phyloP scores from a whole-genome alignment of 1,140 invertebrate species.

The Prorops nasuta region DNA sequence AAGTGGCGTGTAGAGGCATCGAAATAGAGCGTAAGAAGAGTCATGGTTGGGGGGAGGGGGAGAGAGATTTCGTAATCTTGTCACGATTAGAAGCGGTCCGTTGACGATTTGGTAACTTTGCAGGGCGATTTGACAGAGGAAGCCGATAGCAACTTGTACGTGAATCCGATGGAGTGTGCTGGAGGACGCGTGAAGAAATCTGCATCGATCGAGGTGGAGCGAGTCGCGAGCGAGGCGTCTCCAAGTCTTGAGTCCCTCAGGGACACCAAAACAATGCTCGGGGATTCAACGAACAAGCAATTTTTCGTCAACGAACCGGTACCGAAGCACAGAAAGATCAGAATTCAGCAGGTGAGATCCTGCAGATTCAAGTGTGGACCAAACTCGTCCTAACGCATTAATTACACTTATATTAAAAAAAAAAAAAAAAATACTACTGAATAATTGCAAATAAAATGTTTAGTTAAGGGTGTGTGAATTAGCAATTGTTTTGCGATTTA shows the following conservation, averaged over 20 bases:
- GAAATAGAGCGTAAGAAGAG: no score
- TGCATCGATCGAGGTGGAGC: slow-evolving; percentile 71
- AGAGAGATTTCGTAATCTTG: no score
- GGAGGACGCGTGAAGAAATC: slow-evolving; percentile 68
- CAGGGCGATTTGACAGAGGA: slow-evolving; percentile 77
- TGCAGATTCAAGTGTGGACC: neutral
- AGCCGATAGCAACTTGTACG: slow-evolving; percentile 80
- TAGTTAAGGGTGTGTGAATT: neutral
- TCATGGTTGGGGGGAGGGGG: no score
- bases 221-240: slow-evolving; percentile 44
- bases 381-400: no score
- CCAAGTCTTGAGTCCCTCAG: slow-evolving; percentile 47
- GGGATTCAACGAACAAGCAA: slow-evolving; percentile 30
- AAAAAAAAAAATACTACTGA: no score
- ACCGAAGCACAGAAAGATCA: slow-evolving; percentile 81
- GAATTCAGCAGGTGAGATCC: slow-evolving; percentile 74
- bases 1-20: no score
- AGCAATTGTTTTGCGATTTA: slow-evolving; percentile 2
- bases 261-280: slow-evolving; percentile 28
- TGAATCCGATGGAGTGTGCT: slow-evolving; percentile 77
- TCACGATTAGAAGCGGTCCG: no score
- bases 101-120: no score
- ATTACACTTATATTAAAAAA: no score
- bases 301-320: slow-evolving; percentile 70
- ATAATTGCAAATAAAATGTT: no score